Conservation (phyloP, 2,888 invertebrate species). For the Sinhomidia bicolor region DNA sequence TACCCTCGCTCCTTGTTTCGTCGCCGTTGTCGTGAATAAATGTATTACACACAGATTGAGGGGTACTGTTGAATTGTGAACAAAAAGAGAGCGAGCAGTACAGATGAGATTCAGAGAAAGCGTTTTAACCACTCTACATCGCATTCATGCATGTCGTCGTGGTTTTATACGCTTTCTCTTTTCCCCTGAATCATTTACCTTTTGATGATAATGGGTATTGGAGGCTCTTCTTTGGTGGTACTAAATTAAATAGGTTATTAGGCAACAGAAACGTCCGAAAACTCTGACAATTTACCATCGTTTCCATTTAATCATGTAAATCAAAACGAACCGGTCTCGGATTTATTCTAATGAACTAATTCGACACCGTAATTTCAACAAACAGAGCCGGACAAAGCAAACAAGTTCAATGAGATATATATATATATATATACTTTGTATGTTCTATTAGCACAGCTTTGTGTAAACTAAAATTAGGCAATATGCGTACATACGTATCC, state of each 20-base stretch:
- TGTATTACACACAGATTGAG: neutral
- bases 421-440: no score
- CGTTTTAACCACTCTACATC: constrained; percentile 37
- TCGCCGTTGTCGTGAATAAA: neutral
- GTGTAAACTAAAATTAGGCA: no score
- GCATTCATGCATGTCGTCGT: constrained; percentile 34
- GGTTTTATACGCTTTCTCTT: constrained; percentile 7
- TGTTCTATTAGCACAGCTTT: no score
- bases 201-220: neutral
- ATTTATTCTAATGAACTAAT: constrained; percentile 27
- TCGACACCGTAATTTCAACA: neutral
- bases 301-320: neutral
- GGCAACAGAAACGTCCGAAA: no score
- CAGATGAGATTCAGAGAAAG: constrained; percentile 38
- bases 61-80: neutral
- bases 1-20: constrained; percentile 6
- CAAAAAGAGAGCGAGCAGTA: neutral
- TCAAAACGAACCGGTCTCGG: neutral
- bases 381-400: neutral
- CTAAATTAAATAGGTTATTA: no score
- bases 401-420: no score
- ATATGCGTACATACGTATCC: no score
- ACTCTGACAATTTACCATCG: neutral
- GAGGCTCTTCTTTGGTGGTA: no score
- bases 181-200: neutral